Conservation (phyloP, 2,113 vertebrate genomes). For the Tachysurus fulvidraco region DNA sequence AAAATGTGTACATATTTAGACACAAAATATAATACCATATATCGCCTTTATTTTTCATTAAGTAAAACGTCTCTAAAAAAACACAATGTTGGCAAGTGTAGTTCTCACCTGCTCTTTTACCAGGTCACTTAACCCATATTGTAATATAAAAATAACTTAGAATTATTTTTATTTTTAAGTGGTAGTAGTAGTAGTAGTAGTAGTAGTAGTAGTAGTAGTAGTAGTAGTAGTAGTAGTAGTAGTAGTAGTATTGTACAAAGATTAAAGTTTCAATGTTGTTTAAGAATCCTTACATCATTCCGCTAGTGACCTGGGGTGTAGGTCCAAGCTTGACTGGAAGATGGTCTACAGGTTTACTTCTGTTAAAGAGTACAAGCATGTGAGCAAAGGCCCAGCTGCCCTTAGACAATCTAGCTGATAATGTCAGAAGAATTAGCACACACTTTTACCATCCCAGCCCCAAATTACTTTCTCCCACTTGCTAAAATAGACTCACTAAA, state of each 20-base stretch:
- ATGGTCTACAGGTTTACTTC: constrained; percentile 59
- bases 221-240: neutral
- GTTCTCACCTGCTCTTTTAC: neutral
- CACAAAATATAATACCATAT: neutral
- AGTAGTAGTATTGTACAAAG: neutral
- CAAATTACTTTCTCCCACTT: constrained; percentile 68
- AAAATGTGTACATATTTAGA: neutral
- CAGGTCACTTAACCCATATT: neutral
- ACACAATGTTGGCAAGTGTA: neutral
- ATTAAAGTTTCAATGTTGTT: neutral
- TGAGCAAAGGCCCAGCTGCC: constrained; percentile 69
- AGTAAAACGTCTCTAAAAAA: neutral
- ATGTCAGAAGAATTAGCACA: constrained; percentile 71
- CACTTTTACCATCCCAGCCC: constrained; percentile 70
- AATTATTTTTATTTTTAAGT: neutral
- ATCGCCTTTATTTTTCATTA: neutral
- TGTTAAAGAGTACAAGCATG: constrained; percentile 58
- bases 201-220: neutral
- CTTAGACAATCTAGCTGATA: constrained; percentile 72
- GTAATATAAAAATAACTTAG: neutral
- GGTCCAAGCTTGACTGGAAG: neutral
- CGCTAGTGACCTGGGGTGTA: neutral
- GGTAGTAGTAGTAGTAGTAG: neutral
- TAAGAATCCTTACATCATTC: neutral
- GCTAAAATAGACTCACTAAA: constrained; percentile 64